Base-by-base conservation (phyloP, 2,888 invertebrate species). In the Gryllus longicercus region DNA sequence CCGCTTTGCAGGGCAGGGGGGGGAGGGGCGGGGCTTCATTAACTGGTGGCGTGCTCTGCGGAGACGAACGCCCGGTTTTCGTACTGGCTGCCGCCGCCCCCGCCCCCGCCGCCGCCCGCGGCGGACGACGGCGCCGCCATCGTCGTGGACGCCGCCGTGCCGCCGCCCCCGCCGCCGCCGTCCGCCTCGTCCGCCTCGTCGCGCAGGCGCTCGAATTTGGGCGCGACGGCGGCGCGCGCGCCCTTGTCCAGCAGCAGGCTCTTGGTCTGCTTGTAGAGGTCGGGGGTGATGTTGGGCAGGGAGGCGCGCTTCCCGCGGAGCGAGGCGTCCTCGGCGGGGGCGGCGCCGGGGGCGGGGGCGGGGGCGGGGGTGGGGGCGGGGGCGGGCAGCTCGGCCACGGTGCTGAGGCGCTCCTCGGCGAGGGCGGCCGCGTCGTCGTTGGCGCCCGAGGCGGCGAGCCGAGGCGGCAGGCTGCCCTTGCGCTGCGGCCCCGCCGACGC, bases 181-280 rank as follows among this genome's bases (percentile, higher is more conserved):
- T 78, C 76, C 49, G 75, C 79, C 63, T 86, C 86, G 82, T 87
- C 87, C 74, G 87, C 87, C 78, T 91, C 91, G 84, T 91, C 90
- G 82, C 87, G 87, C 25, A 91, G 85, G 82, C 90, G 89, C 84
- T 91, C 91, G 84, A 91, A 91, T 84, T 90, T 91, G 0, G 90
- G 90, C n/a, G 90, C 90, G 2, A 88, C 87, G 49, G 87, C 86
- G 1, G 90, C 89, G 5, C 76, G 50, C 2, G 75, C 16, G 10
- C 77, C 51, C 50, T 80, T 79, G 49, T 80, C 80, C n/a, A 81
- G 49, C 50, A 89, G 84, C 16, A 51, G 51, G 83, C 85, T 86
- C 81, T 87, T 87, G 23, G 87, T 87, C 16, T 81, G 81, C 21
- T 78, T 76, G 21, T 78, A 79, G 16, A 81, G 78, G 38, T 81